Evolutionary conservation across 2,113 vertebrate genomes (phyloP).

Genomic region (Spea multiplicata): DNA sequence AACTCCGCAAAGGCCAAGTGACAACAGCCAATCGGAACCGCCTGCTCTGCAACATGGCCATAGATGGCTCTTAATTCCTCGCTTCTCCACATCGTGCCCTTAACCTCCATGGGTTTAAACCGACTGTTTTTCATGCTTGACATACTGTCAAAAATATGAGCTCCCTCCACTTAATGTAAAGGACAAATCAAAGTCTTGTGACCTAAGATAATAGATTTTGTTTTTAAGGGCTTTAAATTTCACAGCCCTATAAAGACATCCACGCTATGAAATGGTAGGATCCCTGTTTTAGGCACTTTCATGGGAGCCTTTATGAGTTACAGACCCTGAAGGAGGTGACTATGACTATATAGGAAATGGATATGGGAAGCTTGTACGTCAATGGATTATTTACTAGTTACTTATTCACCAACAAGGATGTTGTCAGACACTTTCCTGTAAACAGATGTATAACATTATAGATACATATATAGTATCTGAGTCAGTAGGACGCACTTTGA

Average conservation of each 20-base stretch:
- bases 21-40: constrained; percentile 62
- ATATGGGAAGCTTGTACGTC: no score
- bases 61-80: constrained; percentile 66
- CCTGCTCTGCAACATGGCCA: constrained; percentile 60
- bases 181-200: not conserved
- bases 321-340: no score
- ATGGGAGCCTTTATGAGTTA: no score
- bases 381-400: no score
- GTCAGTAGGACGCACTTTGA: no score
- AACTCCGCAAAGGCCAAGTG: constrained; percentile 52
- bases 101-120: constrained; percentile 34
- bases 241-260: not conserved
- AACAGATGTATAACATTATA: no score
- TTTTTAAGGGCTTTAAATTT: not conserved
- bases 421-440: no score
- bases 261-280: not conserved
- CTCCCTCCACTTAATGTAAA: constrained; percentile 19
- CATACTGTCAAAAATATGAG: constrained; percentile 45
- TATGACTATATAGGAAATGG: no score
- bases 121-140: constrained; percentile 25
- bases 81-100: constrained; percentile 42
- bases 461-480: no score
- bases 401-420: no score
- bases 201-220: not conserved
- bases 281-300: no score